Percentiles rank a stretch among this genome's conserved stretches.
phyloP scores from a whole-genome alignment of 2,888 invertebrate species.

The Luperina testacea region DNA sequence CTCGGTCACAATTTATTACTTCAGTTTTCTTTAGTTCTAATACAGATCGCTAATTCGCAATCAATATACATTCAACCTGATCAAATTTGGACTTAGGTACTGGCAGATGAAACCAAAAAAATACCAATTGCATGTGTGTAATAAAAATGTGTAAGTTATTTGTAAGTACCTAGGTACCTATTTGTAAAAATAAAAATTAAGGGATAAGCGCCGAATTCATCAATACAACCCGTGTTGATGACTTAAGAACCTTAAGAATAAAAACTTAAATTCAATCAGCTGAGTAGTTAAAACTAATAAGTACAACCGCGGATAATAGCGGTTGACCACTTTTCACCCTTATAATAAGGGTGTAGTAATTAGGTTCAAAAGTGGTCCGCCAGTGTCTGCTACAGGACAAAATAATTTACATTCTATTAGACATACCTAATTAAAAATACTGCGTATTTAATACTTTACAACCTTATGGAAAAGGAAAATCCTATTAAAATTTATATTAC shows the following conservation, averaged over 20 bases:
- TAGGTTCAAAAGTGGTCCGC: too few relatives aligned
- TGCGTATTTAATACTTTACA: neutral
- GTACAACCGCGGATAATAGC: too few relatives aligned
- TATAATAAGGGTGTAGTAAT: too few relatives aligned
- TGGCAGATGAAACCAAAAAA: neutral
- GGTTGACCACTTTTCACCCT: too few relatives aligned
- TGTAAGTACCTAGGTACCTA: neutral
- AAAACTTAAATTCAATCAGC: too few relatives aligned
- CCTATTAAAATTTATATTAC: constrained; percentile 21
- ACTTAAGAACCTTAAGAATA: too few relatives aligned
- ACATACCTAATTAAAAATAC: neutral
- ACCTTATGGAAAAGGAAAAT: constrained; percentile 8
- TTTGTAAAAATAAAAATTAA: neutral
- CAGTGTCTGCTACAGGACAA: too few relatives aligned
- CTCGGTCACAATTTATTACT: too few relatives aligned
- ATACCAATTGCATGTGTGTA: too few relatives aligned
- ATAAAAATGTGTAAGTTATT: too few relatives aligned
- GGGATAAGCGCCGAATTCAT: neutral
- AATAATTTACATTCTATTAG: neutral
- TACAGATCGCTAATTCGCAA: neutral
- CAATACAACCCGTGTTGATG: too few relatives aligned
- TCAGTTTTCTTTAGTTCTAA: neutral
- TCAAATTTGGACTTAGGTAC: neutral
- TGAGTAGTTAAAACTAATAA: too few relatives aligned
- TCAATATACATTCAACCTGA: neutral